Percentiles rank a stretch among this genome's conserved stretches.
Conservation (phyloP, 2,888 invertebrate species). For the Trissonchulus latispiculum region DNA sequence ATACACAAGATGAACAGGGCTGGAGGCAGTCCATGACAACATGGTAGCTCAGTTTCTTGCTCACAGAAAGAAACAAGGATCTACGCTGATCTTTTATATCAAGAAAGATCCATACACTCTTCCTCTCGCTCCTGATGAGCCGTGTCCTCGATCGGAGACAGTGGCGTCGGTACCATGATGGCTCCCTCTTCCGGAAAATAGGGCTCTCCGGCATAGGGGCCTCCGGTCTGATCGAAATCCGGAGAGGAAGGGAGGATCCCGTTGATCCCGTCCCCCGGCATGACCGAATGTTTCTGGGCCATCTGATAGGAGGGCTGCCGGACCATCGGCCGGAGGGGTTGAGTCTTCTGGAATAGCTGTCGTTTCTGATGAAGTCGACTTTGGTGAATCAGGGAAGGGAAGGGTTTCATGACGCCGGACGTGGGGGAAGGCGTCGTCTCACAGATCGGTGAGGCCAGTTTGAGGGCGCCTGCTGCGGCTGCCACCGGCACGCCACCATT, state of each 20-base stretch:
- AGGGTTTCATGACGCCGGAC: neutral
- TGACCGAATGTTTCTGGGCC: slow-evolving; percentile 35
- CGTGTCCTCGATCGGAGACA: slow-evolving; percentile 24
- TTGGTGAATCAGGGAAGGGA: slow-evolving; percentile 39
- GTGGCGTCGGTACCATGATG: slow-evolving; percentile 12
- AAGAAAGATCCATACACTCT: slow-evolving; percentile 11
- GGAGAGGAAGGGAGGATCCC: neutral
- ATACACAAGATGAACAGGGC: no score
- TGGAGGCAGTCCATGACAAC: no score
- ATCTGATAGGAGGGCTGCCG: slow-evolving; percentile 44
- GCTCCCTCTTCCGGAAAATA: neutral
- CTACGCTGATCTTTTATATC: no score
- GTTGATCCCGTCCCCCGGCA: slow-evolving; percentile 6
- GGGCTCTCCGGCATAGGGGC: neutral
- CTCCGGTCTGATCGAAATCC: neutral
- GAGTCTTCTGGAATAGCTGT: slow-evolving; percentile 42
- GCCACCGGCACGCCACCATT: no score
- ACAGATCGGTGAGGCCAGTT: no score
- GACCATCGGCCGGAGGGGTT: slow-evolving; percentile 34
- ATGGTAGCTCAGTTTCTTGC: no score
- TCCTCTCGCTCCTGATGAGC: neutral
- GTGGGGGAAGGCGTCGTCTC: no score
- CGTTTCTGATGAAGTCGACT: slow-evolving; percentile 45
- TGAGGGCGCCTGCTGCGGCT: no score
- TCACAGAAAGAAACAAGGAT: no score